Conservation (phyloP, 1,140 invertebrate species). For the Sogatella furcifera region DNA sequence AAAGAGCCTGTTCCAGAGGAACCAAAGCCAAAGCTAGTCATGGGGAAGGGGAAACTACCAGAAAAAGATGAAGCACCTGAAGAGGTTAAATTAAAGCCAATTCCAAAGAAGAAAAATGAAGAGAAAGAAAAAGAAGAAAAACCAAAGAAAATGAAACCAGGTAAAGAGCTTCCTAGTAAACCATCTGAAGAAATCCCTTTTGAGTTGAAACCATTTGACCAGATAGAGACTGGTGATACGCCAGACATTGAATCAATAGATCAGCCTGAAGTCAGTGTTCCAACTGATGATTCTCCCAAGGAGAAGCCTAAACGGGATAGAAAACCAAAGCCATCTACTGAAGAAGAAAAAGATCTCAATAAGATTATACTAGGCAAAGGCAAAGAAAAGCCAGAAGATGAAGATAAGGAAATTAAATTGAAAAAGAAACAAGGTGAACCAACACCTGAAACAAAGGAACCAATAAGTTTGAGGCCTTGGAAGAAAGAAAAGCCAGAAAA, state of each 20-base stretch:
- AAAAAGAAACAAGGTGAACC: constrained; percentile 34
- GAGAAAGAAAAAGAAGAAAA: constrained; percentile 26
- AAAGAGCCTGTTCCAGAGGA: constrained; percentile 1
- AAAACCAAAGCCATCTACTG: constrained; percentile 22
- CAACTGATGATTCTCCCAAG: constrained; percentile 20
- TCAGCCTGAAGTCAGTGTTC: constrained; percentile 17
- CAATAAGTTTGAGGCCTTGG: constrained; percentile 24
- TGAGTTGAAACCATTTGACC: constrained; percentile 23
- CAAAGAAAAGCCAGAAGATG: constrained; percentile 29
- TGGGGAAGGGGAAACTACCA: constrained; percentile 25
- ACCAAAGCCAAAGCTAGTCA: constrained; percentile 18
- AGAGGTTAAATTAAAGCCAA: constrained; percentile 20
- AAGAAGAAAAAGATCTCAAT: constrained; percentile 29
- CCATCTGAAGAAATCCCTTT: constrained; percentile 21
- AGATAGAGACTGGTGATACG: constrained; percentile 22
- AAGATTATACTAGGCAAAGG: constrained; percentile 31
- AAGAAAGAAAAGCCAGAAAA: constrained; percentile 18
- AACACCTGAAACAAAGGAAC: constrained; percentile 25
- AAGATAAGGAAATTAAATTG: constrained; percentile 32
- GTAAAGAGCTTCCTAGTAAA: constrained; percentile 25
- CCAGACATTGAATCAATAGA: constrained; percentile 20
- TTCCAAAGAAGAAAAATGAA: constrained; percentile 12
- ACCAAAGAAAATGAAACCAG: constrained; percentile 18
- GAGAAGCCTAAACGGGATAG: constrained; percentile 22
- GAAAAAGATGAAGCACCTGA: constrained; percentile 21